These are phyloP conservation scores for Timema cristinae DNA, from an alignment of 2,888 invertebrate species.

Conservation along the genomic window DNA sequence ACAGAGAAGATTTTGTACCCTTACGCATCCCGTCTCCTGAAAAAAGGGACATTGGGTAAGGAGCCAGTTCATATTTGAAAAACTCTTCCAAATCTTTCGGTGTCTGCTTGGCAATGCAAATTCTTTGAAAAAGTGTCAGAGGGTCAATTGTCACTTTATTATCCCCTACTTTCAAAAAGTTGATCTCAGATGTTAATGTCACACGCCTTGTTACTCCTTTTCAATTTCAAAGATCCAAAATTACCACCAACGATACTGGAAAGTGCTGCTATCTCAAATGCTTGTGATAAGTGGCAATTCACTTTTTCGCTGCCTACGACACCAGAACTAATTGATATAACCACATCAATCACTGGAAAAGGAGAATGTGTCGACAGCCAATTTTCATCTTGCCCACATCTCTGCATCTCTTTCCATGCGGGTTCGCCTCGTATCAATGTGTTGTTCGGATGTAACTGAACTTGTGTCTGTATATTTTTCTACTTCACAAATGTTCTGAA, in stretches of 20 bases:
- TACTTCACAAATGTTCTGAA: no score
- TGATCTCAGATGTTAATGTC: not conserved
- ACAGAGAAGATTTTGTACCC: not conserved
- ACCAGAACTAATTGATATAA: conserved; percentile 18
- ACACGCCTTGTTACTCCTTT: conserved; percentile 19
- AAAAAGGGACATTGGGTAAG: not conserved
- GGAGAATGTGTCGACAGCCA: not conserved
- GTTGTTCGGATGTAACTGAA: no score
- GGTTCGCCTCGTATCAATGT: no score
- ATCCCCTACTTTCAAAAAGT: not conserved
- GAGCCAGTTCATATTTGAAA: conserved; percentile 8
- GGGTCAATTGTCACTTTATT: not conserved
- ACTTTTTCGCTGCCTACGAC: conserved; percentile 30
- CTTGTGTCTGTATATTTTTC: no score
- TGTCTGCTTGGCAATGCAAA: conserved; percentile 3
- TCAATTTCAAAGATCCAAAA: conserved; percentile 30
- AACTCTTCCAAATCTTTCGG: not conserved
- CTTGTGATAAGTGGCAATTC: conserved; percentile 31
- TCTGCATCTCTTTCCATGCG: not conserved
- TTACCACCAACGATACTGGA: conserved; percentile 25
- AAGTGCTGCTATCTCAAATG: conserved; percentile 26
- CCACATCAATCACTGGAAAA: conserved; percentile 4
- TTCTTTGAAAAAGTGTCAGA: not conserved
- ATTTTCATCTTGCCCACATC: conserved; percentile 8
- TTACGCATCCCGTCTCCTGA: not conserved